Base-by-base conservation (phyloP, 2,888 invertebrate genomes). In the Xestia c-nigrum region DNA sequence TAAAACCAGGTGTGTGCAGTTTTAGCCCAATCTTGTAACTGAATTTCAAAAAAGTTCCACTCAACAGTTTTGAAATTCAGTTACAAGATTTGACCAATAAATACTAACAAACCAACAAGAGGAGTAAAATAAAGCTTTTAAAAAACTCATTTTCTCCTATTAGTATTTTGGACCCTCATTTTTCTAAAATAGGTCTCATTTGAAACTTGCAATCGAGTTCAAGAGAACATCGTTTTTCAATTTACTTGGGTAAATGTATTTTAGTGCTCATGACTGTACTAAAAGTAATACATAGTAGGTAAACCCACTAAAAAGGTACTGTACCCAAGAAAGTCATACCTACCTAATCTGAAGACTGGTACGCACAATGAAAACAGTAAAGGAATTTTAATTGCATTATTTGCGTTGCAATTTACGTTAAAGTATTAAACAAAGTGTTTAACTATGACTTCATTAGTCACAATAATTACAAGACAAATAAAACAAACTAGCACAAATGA, bases 361-460 rank as follows among this genome's bases (percentile, higher is more conserved):
- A 43, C n/a, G n/a, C n/a, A n/a, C 47, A 72, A 9, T 16, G 6
- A 55, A 24, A 38, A 10, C 24, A 43, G 3, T 21, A 21, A 63
- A 57, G 21, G 50, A 74, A 81, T 80, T 64, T 75, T 57, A 59
- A 74, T 64, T 10, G 1, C 55, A 68, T 24, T 79, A 38, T 80
- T 79, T 79, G 55, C 12, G n/a, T 14, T 57, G 47, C 31, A 61
- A 74, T 46, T 16, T 57, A 63, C 40, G 50, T n/a, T 57, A 2
- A 71, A 38, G 21, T 47, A 72, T 82, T 72, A 82, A 57, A 72
- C 77, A 81, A 76, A 76, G n/a, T 76, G 67, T 77, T 76, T 71
- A 38, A 59, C 43, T 46, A 74, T 64, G 69, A 47, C 14, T 68
- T 61, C 52, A 72, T 74, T 71, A 50, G 61, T 69, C 76, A 74